These are phyloP conservation scores for Nannospalax galili DNA, from an alignment of 2,113 vertebrate genomes.

Conservation along the genomic window DNA sequence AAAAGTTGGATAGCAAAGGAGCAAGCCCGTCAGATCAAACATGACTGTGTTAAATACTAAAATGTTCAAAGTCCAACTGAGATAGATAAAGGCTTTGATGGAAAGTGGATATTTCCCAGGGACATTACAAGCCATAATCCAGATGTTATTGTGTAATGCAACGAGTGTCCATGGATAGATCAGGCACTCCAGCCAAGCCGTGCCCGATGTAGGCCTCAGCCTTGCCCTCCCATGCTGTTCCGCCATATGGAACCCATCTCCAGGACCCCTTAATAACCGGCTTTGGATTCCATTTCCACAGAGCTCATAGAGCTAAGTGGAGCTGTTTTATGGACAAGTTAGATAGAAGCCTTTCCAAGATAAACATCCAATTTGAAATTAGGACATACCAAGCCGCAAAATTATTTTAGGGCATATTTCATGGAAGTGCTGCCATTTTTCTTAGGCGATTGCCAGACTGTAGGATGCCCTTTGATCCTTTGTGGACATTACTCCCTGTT, in stretches of 20 bases:
- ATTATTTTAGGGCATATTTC: slow-evolving; percentile 96
- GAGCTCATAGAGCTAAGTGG: slow-evolving; percentile 98
- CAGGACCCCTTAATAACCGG: slow-evolving; percentile 96
- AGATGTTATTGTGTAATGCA: slow-evolving; percentile 98
- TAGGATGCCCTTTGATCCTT: slow-evolving; percentile 93
- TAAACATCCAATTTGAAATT: slow-evolving; percentile 96
- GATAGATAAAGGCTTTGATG: slow-evolving; percentile 96
- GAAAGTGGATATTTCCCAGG: slow-evolving; percentile 98
- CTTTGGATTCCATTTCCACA: slow-evolving; percentile 96
- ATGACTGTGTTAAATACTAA: slow-evolving; percentile 86
- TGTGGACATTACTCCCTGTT: slow-evolving; percentile 90
- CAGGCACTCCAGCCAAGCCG: slow-evolving; percentile 93
- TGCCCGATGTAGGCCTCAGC: slow-evolving; percentile 90
- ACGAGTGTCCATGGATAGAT: slow-evolving; percentile 95
- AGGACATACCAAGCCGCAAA: slow-evolving; percentile 90
- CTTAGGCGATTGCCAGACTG: slow-evolving; percentile 94
- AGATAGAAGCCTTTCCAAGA: slow-evolving; percentile 99
- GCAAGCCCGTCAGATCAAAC: slow-evolving; percentile 87
- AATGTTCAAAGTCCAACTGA: slow-evolving; percentile 89
- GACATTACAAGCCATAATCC: slow-evolving; percentile 98
- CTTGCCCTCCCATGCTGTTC: slow-evolving; percentile 96
- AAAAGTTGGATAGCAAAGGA: slow-evolving; percentile 73
- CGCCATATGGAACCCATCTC: slow-evolving; percentile 99
- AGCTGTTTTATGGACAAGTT: slow-evolving; percentile 98
- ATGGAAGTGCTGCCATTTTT: slow-evolving; percentile 93